phyloP scores from a whole-genome alignment of 2,113 vertebrate species.

The Petromus typicus region DNA sequence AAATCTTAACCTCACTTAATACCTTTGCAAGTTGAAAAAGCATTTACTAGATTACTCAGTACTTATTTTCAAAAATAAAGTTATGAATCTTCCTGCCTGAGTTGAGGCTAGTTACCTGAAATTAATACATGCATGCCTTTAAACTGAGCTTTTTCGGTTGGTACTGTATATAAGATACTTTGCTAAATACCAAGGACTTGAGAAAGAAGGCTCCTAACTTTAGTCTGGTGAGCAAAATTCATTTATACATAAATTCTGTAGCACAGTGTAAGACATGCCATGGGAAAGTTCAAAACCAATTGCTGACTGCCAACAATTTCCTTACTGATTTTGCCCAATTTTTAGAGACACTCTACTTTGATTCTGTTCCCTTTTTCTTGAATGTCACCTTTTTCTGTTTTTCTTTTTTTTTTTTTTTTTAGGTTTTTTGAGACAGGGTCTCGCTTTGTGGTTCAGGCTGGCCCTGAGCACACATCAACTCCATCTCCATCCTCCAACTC shows the following conservation, averaged over 20 bases:
- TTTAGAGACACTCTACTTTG: background rate
- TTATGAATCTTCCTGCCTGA: constrained; percentile 46
- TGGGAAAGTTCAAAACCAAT: constrained; percentile 27
- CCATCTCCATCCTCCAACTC: too few relatives aligned
- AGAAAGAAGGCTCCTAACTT: background rate
- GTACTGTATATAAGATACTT: constrained; percentile 22
- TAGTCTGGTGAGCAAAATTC: background rate
- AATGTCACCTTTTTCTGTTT: background rate
- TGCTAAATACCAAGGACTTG: background rate
- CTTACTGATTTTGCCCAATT: background rate
- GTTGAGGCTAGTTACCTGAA: constrained; percentile 31
- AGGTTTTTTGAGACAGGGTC: too few relatives aligned
- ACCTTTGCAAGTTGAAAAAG: constrained; percentile 53
- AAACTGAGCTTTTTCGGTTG: constrained; percentile 12
- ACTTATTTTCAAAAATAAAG: constrained; percentile 56
- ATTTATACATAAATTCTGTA: background rate
- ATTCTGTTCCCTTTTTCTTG: background rate
- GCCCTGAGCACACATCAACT: too few relatives aligned
- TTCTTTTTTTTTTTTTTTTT: background rate
- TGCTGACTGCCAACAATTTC: background rate
- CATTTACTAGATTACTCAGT: background rate
- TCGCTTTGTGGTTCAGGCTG: background rate
- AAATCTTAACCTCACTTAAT: constrained; percentile 40
- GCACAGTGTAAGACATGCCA: background rate
- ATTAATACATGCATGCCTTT: background rate